Conservation (phyloP, 2,888 invertebrate species). For the Hesperia comma region DNA sequence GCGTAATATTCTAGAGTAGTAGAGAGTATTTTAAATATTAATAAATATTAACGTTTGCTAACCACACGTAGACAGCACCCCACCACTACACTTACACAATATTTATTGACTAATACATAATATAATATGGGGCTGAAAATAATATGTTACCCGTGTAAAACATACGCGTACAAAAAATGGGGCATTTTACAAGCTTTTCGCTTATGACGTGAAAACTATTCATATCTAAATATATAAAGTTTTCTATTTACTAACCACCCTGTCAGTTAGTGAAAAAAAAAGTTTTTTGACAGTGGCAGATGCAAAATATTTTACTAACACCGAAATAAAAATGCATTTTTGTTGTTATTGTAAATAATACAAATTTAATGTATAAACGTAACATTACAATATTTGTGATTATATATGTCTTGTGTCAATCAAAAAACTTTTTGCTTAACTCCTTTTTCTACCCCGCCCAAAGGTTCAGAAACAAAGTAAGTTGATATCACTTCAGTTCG, state of each 20-base stretch:
- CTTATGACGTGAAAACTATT: constrained; percentile 1
- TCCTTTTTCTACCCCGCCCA: not conserved
- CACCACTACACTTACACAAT: not conserved
- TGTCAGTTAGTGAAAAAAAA: constrained; percentile 43
- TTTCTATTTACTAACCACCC: constrained; percentile 40
- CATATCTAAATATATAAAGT: constrained; percentile 1
- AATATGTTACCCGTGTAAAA: constrained; percentile 12
- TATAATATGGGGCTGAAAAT: constrained; percentile 10
- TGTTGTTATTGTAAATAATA: not conserved
- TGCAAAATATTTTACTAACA: constrained; percentile 25
- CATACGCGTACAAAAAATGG: constrained; percentile 13
- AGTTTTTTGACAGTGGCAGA: constrained; percentile 27
- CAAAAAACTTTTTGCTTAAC: not conserved
- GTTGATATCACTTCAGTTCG: not conserved
- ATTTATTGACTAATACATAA: constrained; percentile 19
- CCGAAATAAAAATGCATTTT: not conserved
- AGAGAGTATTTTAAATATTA: not conserved
- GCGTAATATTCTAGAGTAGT: not conserved
- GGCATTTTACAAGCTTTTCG: constrained; percentile 3
- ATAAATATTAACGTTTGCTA: not conserved
- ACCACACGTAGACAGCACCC: not conserved
- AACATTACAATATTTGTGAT: not conserved
- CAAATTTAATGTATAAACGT: not conserved
- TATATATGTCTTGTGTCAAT: not conserved
- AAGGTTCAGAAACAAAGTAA: not conserved